A percentile compares a stretch with the other conserved stretches of the same genome.
These are phyloP conservation scores for Athalia rosae DNA, from an alignment of 2,888 invertebrate species.

Conservation along the genomic window DNA sequence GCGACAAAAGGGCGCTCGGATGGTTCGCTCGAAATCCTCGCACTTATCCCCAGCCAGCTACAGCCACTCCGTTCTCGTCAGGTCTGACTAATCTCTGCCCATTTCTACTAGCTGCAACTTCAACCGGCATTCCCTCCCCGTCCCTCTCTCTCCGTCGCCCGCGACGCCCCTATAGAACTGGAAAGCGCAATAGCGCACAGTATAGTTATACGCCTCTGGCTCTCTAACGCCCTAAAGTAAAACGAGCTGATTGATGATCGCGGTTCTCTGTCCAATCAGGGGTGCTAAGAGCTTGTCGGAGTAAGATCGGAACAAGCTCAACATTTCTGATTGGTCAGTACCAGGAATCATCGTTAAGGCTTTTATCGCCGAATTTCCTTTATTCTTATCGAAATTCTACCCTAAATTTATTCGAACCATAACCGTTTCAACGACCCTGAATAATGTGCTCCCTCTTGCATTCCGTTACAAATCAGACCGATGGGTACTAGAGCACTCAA, in stretches of 20 bases:
- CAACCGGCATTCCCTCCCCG: neutral
- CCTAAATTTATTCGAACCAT: no score
- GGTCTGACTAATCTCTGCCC: conserved; percentile 30
- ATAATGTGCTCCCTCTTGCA: no score
- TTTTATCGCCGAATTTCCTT: neutral
- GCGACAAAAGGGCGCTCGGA: neutral
- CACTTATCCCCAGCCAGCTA: neutral
- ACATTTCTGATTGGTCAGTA: conserved; percentile 12
- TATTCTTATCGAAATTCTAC: neutral
- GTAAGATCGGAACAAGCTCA: conserved; percentile 17
- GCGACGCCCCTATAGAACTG: neutral
- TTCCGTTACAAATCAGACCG: no score
- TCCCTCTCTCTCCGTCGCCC: no score
- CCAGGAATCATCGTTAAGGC: neutral
- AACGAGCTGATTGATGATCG: conserved; percentile 27
- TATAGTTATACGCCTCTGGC: neutral
- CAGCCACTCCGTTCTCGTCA: conserved; percentile 24
- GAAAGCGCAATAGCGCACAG: conserved; percentile 27
- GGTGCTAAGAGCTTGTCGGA: conserved; percentile 18
- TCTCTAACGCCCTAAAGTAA: conserved; percentile 20
- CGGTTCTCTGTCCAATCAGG: conserved; percentile 17
- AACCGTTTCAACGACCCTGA: no score
- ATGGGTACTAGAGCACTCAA: no score
- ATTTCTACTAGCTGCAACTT: conserved; percentile 11
- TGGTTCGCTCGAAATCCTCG: conserved; percentile 20